Percentiles rank a stretch among this genome's conserved stretches.
Evolutionary conservation across 2,797 vertebrate species (phyloP).

Genomic region (Botia almorhae): DNA sequence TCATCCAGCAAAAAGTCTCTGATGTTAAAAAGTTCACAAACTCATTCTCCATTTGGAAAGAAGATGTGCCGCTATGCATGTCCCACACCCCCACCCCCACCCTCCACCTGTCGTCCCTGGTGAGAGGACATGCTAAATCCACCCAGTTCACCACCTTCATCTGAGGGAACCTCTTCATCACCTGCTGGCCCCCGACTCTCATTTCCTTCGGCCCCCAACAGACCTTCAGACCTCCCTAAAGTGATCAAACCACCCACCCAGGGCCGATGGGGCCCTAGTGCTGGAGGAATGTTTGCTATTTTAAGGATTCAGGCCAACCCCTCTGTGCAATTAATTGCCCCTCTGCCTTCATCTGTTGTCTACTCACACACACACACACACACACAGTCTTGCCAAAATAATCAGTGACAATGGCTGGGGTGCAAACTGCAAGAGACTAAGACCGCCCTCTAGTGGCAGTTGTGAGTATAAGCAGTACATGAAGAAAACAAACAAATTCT

Average conservation of each 20-base stretch:
- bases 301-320: constrained; percentile 20
- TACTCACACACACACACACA: constrained; percentile 37
- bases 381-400: not conserved
- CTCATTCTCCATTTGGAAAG: not conserved
- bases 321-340: not conserved
- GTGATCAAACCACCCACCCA: constrained; percentile 17
- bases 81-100: constrained; percentile 1
- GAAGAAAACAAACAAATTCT: not conserved
- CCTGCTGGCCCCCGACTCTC: constrained; percentile 15
- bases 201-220: constrained; percentile 7
- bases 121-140: constrained; percentile 10
- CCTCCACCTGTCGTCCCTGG: constrained; percentile 42
- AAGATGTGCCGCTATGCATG: constrained; percentile 21
- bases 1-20: not conserved
- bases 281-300: constrained; percentile 31
- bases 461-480: not conserved
- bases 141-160: constrained; percentile 19
- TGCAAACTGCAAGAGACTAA: not conserved
- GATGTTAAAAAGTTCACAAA: not conserved
- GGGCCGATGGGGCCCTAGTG: not conserved
- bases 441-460: constrained; percentile 52
- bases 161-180: constrained; percentile 32
- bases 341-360: constrained; percentile 47
- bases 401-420: not conserved
- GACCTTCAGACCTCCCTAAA: constrained; percentile 26